These are phyloP conservation scores for Leucophora obtusa DNA, from an alignment of 2,888 invertebrate species.

Conservation along the genomic window DNA sequence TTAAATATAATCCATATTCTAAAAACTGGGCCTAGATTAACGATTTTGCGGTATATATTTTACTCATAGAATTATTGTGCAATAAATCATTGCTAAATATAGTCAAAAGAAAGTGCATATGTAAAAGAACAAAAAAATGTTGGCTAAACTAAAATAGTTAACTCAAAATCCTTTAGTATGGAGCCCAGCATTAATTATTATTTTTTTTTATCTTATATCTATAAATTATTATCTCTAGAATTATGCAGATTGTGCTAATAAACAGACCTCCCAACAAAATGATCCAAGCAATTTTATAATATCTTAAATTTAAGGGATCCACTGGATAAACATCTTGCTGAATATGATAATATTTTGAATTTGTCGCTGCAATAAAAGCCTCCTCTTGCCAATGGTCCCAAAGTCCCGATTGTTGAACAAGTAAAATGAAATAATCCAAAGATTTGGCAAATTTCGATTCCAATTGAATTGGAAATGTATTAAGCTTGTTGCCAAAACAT, in stretches of 20 bases:
- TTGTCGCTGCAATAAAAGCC: conserved; percentile 69
- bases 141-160: too few relatives aligned
- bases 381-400: conserved; percentile 73
- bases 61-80: too few relatives aligned
- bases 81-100: too few relatives aligned
- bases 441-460: conserved; percentile 65
- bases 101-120: too few relatives aligned
- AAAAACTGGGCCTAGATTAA: too few relatives aligned
- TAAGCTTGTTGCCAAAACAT: conserved; percentile 71
- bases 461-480: conserved; percentile 65
- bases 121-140: too few relatives aligned
- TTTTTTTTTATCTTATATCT: conserved; percentile 24
- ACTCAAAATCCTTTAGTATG: too few relatives aligned
- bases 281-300: conserved; percentile 71
- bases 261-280: conserved; percentile 54
- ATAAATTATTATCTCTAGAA: conserved; percentile 39
- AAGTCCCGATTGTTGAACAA: conserved; percentile 69
- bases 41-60: too few relatives aligned
- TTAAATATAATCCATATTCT: too few relatives aligned
- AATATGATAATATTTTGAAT: conserved; percentile 68
- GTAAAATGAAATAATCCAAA: conserved; percentile 68
- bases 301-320: conserved; percentile 71
- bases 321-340: conserved; percentile 71
- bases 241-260: conserved; percentile 31
- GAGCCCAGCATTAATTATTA: background rate